Percentiles rank a stretch among this genome's conserved stretches.
phyloP scores from a whole-genome alignment of 1,140 invertebrate genomes.

The Andrena cerasifolii region DNA sequence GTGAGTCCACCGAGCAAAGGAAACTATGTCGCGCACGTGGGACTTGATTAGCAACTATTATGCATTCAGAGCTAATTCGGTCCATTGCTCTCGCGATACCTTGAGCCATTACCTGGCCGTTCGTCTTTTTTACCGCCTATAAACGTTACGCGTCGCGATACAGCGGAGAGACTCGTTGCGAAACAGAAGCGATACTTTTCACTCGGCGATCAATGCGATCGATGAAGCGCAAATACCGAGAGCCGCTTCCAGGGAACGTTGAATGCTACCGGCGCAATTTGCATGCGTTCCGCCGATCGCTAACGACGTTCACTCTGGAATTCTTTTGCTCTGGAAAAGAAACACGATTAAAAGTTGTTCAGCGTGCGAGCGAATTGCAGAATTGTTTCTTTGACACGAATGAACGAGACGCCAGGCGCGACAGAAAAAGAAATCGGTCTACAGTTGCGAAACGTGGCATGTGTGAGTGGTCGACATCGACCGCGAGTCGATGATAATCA shows the following conservation, averaged over 20 bases:
- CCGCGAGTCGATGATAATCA: slow-evolving; percentile 34
- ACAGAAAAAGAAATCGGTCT: not conserved
- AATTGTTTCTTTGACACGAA: not conserved
- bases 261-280: slow-evolving; percentile 21
- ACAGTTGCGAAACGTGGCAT: not conserved
- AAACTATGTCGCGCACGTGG: not conserved
- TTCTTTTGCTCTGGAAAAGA: too few relatives aligned
- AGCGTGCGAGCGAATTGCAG: too few relatives aligned
- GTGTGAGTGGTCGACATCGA: not conserved
- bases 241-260: slow-evolving; percentile 13
- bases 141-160: slow-evolving; percentile 15
- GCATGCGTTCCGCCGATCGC: slow-evolving; percentile 20
- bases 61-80: slow-evolving; percentile 32
- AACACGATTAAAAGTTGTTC: too few relatives aligned
- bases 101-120: slow-evolving; percentile 23
- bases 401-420: not conserved
- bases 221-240: slow-evolving; percentile 34
- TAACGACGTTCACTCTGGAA: not conserved
- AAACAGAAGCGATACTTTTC: slow-evolving; percentile 43
- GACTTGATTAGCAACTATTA: slow-evolving; percentile 24
- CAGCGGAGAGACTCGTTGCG: slow-evolving; percentile 43
- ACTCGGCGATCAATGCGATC: slow-evolving; percentile 35
- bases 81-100: slow-evolving; percentile 22
- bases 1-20: not conserved
- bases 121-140: not conserved